Evolutionary conservation across 2,888 invertebrate genomes (phyloP), one percentile per base, ranked within the genome.

Genomic region (Pristionchus japonicus): DNA sequence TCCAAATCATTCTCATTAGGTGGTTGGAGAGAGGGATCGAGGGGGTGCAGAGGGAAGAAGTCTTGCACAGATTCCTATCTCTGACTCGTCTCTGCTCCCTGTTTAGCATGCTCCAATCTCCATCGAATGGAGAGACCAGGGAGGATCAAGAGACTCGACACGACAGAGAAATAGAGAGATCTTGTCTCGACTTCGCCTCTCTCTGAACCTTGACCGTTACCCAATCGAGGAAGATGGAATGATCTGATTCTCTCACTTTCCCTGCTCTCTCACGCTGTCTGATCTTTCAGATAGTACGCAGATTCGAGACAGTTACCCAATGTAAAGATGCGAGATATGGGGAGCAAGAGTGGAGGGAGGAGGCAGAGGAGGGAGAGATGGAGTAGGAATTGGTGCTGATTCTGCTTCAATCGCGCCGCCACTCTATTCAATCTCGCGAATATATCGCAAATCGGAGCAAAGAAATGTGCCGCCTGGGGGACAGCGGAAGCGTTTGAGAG

Each of bases 1-100:
- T 74, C 74, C 74, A 74, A 74, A 74, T 74, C 40, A 74, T 74
- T 74, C 74, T 74, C 74, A 74, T 74, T 74, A 74, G 74, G 37
- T 70, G 23, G 80, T 17, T 13, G 80, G 47, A 80, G 80, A 49
- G 31, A 49, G 80, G 23, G 43, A 43, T 2, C 20, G 40, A 67
- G 20, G 34, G 67, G 17, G 57, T n/a, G n/a, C n/a, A 64, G 31
- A 15, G 6, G 27, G 64, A 64, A 31, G 64, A 64, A 64, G 64
- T 64, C n/a, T 31, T n/a, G 64, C 64, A 13, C 34, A 17, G 74
- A 74, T 74, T 23, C 74, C 37, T 74, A 74, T 74, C 74, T 37
- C 27, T 17, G 17, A 3, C 74, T 74, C 23, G 20, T 20, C 37
- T 20, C 37, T 40, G 40, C 37, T 40, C 23, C 40, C 7, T 74